A percentile compares a stretch with the other conserved stretches of the same genome.
phyloP scores from a whole-genome alignment of 1,140 invertebrate genomes.

The Anoplolepis gracilipes region DNA sequence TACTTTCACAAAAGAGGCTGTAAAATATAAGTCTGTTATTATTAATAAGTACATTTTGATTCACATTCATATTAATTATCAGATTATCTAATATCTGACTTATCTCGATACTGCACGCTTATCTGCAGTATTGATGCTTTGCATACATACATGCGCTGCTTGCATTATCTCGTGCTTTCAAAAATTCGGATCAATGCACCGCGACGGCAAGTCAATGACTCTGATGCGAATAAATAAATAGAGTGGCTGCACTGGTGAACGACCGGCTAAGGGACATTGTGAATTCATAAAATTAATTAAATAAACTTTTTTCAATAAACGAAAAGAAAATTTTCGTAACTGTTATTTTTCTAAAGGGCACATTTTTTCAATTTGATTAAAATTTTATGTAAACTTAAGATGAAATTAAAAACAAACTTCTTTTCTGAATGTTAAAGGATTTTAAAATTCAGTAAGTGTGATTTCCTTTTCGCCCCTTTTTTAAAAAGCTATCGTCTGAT shows the following conservation, averaged over 20 bases:
- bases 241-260: not conserved
- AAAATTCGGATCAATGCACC: constrained; percentile 50
- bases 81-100: not conserved
- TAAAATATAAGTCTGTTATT: not conserved
- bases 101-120: constrained; percentile 15
- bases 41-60: not conserved
- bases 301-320: not conserved
- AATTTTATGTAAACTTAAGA: not conserved
- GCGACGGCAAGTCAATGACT: constrained; percentile 30
- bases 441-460: constrained; percentile 15
- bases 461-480: not conserved
- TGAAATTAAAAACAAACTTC: not conserved
- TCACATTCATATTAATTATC: constrained; percentile 20
- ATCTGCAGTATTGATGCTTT: constrained; percentile 15
- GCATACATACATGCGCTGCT: not conserved
- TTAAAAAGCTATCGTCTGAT: not conserved
- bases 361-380: not conserved
- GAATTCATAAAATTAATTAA: not conserved
- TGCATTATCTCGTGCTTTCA: constrained; percentile 25
- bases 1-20: not conserved
- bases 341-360: not conserved
- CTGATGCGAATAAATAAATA: constrained; percentile 24
- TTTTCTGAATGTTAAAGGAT: not conserved
- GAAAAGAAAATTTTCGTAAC: not conserved
- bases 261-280: not conserved